These are phyloP conservation scores for Blastomussa wellsi DNA, from an alignment of 92 coral and sea anemone species.

Conservation along the genomic window DNA sequence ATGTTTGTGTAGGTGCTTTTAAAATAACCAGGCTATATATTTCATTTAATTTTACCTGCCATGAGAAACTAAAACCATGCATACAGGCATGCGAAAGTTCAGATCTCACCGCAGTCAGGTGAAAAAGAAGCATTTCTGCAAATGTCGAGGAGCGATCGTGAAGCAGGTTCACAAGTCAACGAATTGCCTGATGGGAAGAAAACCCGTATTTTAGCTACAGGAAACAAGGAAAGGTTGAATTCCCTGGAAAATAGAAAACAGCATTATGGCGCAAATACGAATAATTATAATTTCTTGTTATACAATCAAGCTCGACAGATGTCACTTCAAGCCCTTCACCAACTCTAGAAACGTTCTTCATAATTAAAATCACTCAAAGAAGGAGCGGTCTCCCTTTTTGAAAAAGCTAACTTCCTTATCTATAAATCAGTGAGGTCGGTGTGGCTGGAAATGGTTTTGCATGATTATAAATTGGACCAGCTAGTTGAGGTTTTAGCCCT, in stretches of 20 bases:
- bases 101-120: not conserved
- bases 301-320: not conserved
- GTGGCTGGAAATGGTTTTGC: not conserved
- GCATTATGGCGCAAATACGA: not conserved
- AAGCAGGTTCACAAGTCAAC: not conserved
- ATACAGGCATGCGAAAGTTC: not conserved
- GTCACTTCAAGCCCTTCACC: not conserved
- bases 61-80: not conserved
- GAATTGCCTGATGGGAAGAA: not conserved
- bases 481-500: not conserved
- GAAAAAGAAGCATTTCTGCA: not conserved
- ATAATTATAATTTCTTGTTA: not conserved
- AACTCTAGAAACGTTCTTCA: not conserved
- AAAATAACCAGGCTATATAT: not conserved
- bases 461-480: not conserved
- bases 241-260: not conserved
- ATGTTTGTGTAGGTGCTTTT: not conserved
- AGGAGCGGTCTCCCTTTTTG: not conserved
- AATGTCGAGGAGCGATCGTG: not conserved
- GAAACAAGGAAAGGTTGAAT: not conserved
- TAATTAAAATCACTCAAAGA: not conserved
- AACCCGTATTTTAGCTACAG: not conserved
- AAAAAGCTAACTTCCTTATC: not conserved
- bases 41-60: not conserved
- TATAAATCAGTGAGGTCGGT: not conserved